These are phyloP conservation scores for Apis mellifera DNA, from an alignment of 1,140 invertebrate species.

Conservation along the genomic window DNA sequence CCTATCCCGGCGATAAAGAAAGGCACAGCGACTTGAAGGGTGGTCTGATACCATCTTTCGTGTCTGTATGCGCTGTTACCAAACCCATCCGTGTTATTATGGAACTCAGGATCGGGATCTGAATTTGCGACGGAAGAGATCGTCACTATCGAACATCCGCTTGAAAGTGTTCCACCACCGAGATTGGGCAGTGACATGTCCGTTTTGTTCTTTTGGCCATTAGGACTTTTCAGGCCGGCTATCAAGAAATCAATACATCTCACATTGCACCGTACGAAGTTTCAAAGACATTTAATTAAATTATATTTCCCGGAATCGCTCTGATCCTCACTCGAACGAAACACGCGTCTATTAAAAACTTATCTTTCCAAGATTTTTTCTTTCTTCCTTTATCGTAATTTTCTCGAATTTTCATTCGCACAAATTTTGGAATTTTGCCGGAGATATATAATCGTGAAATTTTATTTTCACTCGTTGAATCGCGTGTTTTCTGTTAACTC, in stretches of 20 bases:
- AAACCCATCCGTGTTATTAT: constrained; percentile 36
- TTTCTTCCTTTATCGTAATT: not conserved
- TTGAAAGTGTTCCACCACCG: constrained; percentile 73
- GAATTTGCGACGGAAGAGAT: constrained; percentile 72
- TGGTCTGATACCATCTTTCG: constrained; percentile 89
- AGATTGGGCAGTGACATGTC: constrained; percentile 35
- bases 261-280: constrained; percentile 24
- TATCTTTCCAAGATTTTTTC: not conserved
- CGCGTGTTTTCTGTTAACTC: not conserved
- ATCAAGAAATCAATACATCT: constrained; percentile 47
- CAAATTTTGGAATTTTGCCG: not conserved
- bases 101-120: constrained; percentile 71
- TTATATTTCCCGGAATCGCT: too few species aligned
- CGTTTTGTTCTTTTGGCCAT: constrained; percentile 51
- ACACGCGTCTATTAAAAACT: not conserved
- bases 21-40: constrained; percentile 94
- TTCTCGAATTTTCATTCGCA: too few species aligned
- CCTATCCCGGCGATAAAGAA: constrained; percentile 97
- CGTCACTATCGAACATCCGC: constrained; percentile 76
- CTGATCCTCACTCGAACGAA: not conserved
- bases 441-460: not conserved
- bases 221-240: constrained; percentile 68
- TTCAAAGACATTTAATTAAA: constrained; percentile 12
- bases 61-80: constrained; percentile 76
- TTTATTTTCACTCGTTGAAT: too few species aligned